These are phyloP conservation scores for Uria aalge DNA, from an alignment of 2,113 vertebrate genomes.

Conservation along the genomic window DNA sequence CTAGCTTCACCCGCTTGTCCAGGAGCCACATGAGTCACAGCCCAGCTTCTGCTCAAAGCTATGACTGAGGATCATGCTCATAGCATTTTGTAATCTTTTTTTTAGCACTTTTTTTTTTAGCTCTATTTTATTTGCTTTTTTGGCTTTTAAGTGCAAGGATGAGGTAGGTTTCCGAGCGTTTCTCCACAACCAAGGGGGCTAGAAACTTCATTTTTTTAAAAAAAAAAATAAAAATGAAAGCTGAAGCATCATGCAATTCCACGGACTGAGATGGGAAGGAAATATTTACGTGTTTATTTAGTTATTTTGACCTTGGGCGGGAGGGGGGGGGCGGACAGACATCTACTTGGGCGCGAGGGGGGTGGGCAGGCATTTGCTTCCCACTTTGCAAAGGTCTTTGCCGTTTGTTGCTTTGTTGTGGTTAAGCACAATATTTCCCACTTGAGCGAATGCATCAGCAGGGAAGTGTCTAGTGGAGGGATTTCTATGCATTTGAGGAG, in stretches of 20 bases:
- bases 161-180: neutral
- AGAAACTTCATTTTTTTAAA: neutral
- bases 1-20: accelerated
- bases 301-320: neutral
- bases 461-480: neutral
- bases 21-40: neutral
- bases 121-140: neutral
- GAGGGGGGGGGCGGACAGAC: too few species aligned
- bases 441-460: accelerated
- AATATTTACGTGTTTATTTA: neutral
- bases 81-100: neutral
- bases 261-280: neutral
- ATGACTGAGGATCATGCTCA: neutral
- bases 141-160: neutral
- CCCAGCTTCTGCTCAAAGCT: neutral
- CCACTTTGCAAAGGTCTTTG: neutral
- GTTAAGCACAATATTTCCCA: neutral
- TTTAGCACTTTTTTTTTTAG: neutral
- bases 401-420: accelerated
- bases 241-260: neutral
- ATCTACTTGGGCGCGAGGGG: neutral
- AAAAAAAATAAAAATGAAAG: neutral
- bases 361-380: neutral
- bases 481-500: neutral
- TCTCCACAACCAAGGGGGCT: neutral